Base-by-base conservation (phyloP, 2,888 invertebrate species). In the Sarcophaga rosellei region DNA sequence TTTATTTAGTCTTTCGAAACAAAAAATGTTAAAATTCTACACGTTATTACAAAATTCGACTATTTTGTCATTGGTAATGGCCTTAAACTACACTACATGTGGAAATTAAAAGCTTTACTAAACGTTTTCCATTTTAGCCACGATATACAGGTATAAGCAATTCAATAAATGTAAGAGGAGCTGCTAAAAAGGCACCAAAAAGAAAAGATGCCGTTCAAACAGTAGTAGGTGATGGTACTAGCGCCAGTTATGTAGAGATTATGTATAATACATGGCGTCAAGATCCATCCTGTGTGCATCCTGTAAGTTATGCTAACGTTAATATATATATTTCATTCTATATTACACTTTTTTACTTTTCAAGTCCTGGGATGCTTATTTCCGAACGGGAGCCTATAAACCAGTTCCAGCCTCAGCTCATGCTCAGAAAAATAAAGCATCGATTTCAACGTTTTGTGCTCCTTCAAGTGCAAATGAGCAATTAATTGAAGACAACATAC, bases 181-280 rank as follows among this genome's bases (percentile, higher is more conserved):
- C 72, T 35, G 21, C 75, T 12, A 70, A 76, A 66, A 75, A 75
- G 8, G 57, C 62, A 3, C 44, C 45, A 4, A 65, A 57, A 61
- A 17, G n/a, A 17, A n/a, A 65, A 81, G 8, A 44, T 1, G 25
- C 3, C 4, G 0, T 1, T 4, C 57, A 75, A 23, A 81, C 68
- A 15, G 21, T 98, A 1, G 99, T 99, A 94, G 95, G 99, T 91
- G 99, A 98, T 95, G 99, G 99, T 90, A 97, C 97, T 91, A 97
- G 98, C 77, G 96, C 97, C 21, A 96, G 96, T 20, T 99, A 99
- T 93, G 97, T 99, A 81, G 99, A 99, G 94, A 99, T 99, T 93
- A 99, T 99, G 98, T 99, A 99, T 94, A 97, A 97, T 93, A 95
- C 98, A 70, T 99, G 99, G 99, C 94, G 98, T 87, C 95, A 96